Percentiles rank a stretch among this genome's conserved stretches.
Conservation (phyloP, 2,797 vertebrate species). For the Helarctos malayanus region DNA sequence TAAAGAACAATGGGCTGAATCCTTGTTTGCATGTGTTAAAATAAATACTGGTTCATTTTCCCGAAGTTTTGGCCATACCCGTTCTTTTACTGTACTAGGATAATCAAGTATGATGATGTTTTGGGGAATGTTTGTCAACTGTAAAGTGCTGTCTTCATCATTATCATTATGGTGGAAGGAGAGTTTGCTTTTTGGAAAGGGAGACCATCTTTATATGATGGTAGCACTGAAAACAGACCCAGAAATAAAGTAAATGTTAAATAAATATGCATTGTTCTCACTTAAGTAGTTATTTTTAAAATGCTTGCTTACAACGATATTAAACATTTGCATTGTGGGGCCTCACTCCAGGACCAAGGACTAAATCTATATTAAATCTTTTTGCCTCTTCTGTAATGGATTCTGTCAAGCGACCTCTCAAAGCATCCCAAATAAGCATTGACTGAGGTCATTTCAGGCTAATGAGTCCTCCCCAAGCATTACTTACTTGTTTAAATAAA, state of each 20-base stretch:
- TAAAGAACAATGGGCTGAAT: constrained; percentile 77
- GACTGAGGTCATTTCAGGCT: constrained; percentile 51
- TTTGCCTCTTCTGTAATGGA: neutral
- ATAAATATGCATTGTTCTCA: neutral
- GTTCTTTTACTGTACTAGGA: constrained; percentile 63
- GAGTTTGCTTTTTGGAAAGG: neutral
- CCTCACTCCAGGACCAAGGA: neutral
- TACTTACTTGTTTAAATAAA: constrained; percentile 66
- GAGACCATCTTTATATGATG: neutral
- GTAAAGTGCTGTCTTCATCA: neutral
- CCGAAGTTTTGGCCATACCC: constrained; percentile 32
- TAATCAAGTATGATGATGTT: constrained; percentile 17
- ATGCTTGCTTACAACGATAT: neutral
- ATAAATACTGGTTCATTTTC: constrained; percentile 65
- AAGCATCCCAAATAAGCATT: neutral
- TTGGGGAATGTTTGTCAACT: constrained; percentile 32
- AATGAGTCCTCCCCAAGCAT: constrained; percentile 46
- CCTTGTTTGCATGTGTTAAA: constrained; percentile 77
- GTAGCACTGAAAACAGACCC: neutral
- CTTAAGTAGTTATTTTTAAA: constrained; percentile 33
- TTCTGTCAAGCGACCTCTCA: neutral
- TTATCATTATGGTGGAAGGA: neutral
- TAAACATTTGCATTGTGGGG: neutral
- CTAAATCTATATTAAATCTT: neutral
- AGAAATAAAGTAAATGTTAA: constrained; percentile 58